Evolutionary conservation across 92 coral and sea anemone genomes (phyloP), one percentile per base, ranked within the genome.

Genomic region (Palythoa caribaeorum): DNA sequence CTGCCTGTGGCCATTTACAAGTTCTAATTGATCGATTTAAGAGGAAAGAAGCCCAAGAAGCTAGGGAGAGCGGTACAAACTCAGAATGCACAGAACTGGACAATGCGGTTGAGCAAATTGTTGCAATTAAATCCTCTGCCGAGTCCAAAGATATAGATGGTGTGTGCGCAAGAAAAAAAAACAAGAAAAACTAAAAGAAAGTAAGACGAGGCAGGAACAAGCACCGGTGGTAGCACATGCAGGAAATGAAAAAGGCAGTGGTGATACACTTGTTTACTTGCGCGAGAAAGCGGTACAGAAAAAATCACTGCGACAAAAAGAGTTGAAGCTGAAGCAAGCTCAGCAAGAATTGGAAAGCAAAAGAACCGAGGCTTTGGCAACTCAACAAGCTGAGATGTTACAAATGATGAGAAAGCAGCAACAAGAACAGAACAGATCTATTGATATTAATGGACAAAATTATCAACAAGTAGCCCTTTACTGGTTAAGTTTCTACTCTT

Each of bases 371-470:
- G 83, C 83, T 52, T 53, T 77, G 37, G 55, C 19, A 54, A 28
- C 83, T 6, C 83, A 77, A 36, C 65, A 57, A 57, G 65, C 65
- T 57, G 83, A 54, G 83, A 77, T 77, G 83, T 38, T 77, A 11
- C 83, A 54, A 50, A 77, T 77, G 69, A 77, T 77, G 83, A 21
- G 63, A 11, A 68, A 50, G 66, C 83, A 77, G 83, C 68, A 77
- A 20, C 47, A 35, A 35, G 83, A 77, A 77, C 83, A 77, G 38
- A 19, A 55, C 38, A 60, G 83, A 38, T 54, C 52, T 53, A 21
- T 48, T 80, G 87, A 16, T 48, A 3, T 71, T 79, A 38, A 83
- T 89, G 88, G 84, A 80, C 83, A 89, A 89, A 80, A 38, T 74
- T 74, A n/a, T 74, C 53, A n/a, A 74, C 53, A 74, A 74, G n/a